These are phyloP conservation scores for Pluvialis apricaria DNA, from an alignment of 2,113 vertebrate genomes.

Conservation along the genomic window DNA sequence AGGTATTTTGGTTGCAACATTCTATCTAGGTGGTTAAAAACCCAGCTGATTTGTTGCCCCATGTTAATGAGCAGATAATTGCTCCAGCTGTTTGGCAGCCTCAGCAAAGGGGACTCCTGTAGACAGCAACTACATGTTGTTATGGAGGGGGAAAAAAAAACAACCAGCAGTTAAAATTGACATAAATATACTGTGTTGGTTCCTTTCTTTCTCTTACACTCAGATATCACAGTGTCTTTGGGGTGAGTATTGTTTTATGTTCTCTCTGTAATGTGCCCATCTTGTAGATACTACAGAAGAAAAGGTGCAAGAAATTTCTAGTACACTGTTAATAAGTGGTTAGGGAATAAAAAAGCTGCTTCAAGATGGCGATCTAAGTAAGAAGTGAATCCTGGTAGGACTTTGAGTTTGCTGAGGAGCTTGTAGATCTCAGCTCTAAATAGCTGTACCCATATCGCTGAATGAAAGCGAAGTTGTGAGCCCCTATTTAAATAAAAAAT, in stretches of 20 bases:
- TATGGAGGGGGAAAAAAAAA: rapidly evolving
- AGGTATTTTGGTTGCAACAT: background rate
- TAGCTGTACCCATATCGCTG: background rate
- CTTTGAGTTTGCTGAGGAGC: background rate
- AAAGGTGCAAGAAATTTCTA: background rate
- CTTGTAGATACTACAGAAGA: background rate
- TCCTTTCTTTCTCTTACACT: background rate
- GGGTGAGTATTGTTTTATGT: background rate
- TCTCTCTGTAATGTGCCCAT: background rate
- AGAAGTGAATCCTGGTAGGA: background rate
- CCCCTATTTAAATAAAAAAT: background rate
- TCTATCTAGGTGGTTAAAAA: background rate
- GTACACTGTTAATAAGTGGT: rapidly evolving
- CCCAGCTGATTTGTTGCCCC: background rate
- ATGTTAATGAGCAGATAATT: background rate
- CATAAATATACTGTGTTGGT: background rate
- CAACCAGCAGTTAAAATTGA: background rate
- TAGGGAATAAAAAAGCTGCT: background rate
- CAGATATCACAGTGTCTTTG: background rate
- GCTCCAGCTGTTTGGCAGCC: background rate
- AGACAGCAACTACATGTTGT: background rate
- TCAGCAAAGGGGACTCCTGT: background rate
- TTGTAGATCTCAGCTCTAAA: background rate
- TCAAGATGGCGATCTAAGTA: background rate
- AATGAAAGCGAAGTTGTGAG: background rate